A percentile compares a stretch with the other conserved stretches of the same genome.
Evolutionary conservation across 2,797 vertebrate genomes (phyloP).

Genomic region (Rousettus madagascariensis): DNA sequence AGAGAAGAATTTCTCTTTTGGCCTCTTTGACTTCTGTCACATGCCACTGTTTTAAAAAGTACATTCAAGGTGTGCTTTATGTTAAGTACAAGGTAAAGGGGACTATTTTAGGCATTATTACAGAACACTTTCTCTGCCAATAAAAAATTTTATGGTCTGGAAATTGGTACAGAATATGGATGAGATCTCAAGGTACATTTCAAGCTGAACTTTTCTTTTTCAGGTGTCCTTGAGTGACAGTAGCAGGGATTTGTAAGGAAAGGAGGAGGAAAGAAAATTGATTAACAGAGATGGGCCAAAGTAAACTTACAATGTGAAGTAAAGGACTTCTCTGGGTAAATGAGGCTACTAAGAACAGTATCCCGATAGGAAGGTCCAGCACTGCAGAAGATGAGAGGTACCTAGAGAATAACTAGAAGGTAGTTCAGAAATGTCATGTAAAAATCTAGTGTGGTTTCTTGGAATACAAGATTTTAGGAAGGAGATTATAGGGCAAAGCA

Average conservation of each 20-base stretch:
- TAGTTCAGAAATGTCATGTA: neutral
- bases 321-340: neutral
- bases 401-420: neutral
- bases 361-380: neutral
- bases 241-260: neutral
- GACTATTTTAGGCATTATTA: slow-evolving; percentile 43
- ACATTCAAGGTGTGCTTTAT: slow-evolving; percentile 12
- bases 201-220: neutral
- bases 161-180: slow-evolving; percentile 69
- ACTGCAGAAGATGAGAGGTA: neutral
- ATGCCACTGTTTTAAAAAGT: neutral
- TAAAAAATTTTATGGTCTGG: slow-evolving; percentile 69
- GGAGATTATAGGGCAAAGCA: neutral
- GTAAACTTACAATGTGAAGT: neutral
- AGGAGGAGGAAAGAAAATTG: neutral
- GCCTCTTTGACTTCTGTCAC: neutral
- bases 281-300: neutral
- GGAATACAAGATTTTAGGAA: neutral
- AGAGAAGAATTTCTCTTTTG: neutral
- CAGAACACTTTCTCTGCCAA: slow-evolving; percentile 54
- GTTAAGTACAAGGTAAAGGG: slow-evolving; percentile 41
- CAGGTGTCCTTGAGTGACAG: slow-evolving; percentile 52
- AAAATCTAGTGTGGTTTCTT: neutral
- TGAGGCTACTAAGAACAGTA: neutral
- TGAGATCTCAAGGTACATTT: slow-evolving; percentile 58